Conservation (phyloP, 2,888 invertebrate genomes). For the Lordiphosa fenestrarum region DNA sequence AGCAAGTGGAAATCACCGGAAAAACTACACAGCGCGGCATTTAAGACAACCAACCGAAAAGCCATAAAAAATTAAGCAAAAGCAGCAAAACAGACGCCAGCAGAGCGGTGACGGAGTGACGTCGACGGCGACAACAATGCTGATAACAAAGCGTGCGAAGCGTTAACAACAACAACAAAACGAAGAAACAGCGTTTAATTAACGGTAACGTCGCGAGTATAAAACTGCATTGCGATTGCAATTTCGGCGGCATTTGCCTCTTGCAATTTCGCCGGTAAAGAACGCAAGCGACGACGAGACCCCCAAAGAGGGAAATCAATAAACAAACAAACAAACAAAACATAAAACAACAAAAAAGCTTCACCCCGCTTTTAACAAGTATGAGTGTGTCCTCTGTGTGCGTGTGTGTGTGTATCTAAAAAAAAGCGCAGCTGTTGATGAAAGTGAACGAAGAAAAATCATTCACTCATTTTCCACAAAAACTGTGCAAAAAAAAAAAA, state of each 20-base stretch:
- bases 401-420: slow-evolving; percentile 39
- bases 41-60: slow-evolving; percentile 19
- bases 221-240: slow-evolving; percentile 71
- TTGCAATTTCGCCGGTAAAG: slow-evolving; percentile 55
- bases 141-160: slow-evolving; percentile 67
- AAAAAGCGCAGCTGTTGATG: slow-evolving; percentile 72
- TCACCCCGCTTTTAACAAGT: too few relatives aligned
- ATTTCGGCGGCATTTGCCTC: slow-evolving; percentile 71
- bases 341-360: slow-evolving; percentile 38
- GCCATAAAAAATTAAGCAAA: slow-evolving; percentile 23
- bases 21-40: slow-evolving; percentile 72
- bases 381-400: slow-evolving; percentile 8
- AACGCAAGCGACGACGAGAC: slow-evolving; percentile 39
- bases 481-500: slow-evolving; percentile 40
- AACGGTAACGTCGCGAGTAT: slow-evolving; percentile 59
- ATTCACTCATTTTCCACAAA: slow-evolving; percentile 45
- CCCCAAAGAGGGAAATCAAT: slow-evolving; percentile 49
- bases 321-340: slow-evolving; percentile 53
- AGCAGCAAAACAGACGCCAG: slow-evolving; percentile 25
- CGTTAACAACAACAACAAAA: slow-evolving; percentile 67
- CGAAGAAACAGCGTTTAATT: slow-evolving; percentile 59
- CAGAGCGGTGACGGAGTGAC: slow-evolving; percentile 10
- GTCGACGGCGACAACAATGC: slow-evolving; percentile 43
- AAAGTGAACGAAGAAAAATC: slow-evolving; percentile 60
- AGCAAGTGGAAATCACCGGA: slow-evolving; percentile 75